Percentiles rank a stretch among this genome's conserved stretches.
These are phyloP conservation scores for Piezodorus guildinii DNA, from an alignment of 1,140 invertebrate species.

Conservation along the genomic window DNA sequence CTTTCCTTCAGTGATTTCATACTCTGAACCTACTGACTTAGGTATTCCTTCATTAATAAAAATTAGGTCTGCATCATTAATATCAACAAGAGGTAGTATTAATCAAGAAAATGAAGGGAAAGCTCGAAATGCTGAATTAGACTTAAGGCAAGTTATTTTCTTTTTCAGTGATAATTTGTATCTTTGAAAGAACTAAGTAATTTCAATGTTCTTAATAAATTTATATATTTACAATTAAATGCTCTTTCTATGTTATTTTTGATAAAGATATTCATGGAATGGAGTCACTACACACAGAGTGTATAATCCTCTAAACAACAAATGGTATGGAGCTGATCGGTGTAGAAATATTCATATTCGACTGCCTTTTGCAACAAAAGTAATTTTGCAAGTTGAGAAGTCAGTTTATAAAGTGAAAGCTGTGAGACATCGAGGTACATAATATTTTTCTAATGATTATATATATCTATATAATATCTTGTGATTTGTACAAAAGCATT, in stretches of 20 bases:
- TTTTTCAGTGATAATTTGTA: too few relatives aligned
- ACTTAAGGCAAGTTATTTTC: slow-evolving; percentile 36
- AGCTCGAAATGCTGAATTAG: slow-evolving; percentile 43
- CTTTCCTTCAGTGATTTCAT: slow-evolving; percentile 38
- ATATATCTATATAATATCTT: too few relatives aligned
- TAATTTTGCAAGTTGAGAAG: slow-evolving; percentile 26
- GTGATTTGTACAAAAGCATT: too few relatives aligned
- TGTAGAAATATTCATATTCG: slow-evolving; percentile 45
- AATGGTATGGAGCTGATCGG: slow-evolving; percentile 45
- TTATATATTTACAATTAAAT: too few relatives aligned
- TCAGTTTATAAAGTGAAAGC: slow-evolving; percentile 28
- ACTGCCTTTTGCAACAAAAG: slow-evolving; percentile 36
- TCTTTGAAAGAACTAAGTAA: too few relatives aligned
- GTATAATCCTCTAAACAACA: slow-evolving; percentile 44
- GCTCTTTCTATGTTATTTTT: not conserved
- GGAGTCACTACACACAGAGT: slow-evolving; percentile 41
- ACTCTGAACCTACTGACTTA: slow-evolving; percentile 38
- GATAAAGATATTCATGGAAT: slow-evolving; percentile 42
- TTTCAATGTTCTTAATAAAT: too few relatives aligned
- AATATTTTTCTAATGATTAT: too few relatives aligned
- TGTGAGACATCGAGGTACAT: slow-evolving; percentile 29
- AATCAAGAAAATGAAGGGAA: slow-evolving; percentile 30
- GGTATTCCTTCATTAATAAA: slow-evolving; percentile 39
- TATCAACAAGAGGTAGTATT: slow-evolving; percentile 29
- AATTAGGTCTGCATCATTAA: slow-evolving; percentile 27